These are phyloP conservation scores for Gasteruption jaculator DNA, from an alignment of 2,888 invertebrate species.

Conservation along the genomic window DNA sequence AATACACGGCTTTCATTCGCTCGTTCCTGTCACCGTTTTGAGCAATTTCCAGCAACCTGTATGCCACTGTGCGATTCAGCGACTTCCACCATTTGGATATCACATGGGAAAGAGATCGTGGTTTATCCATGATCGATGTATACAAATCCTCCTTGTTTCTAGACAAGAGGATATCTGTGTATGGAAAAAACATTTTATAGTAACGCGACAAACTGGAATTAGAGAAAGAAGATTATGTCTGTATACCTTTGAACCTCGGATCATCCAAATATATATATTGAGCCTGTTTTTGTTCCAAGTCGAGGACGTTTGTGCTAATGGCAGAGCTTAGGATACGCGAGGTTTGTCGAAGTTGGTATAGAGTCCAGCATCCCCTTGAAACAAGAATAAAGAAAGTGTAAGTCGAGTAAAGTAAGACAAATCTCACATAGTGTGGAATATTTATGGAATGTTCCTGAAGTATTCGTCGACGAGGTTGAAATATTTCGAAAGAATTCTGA, in stretches of 20 bases:
- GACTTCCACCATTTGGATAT: constrained; percentile 59
- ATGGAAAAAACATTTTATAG: constrained; percentile 10
- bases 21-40: constrained; percentile 62
- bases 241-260: constrained; percentile 45
- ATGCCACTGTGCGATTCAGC: constrained; percentile 62
- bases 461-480: too few relatives aligned
- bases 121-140: constrained; percentile 25
- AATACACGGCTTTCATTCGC: constrained; percentile 62
- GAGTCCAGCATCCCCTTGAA: constrained; percentile 41
- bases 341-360: constrained; percentile 41
- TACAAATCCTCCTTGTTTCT: constrained; percentile 30
- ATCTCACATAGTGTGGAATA: too few relatives aligned
- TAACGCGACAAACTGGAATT: background rate
- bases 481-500: too few relatives aligned
- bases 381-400: constrained; percentile 13
- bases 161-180: constrained; percentile 36
- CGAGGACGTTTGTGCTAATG: constrained; percentile 47
- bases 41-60: constrained; percentile 64
- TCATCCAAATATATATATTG: constrained; percentile 59
- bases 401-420: too few relatives aligned
- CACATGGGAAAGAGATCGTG: constrained; percentile 28
- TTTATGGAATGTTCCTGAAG: too few relatives aligned
- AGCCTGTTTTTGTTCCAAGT: constrained; percentile 47
- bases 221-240: background rate
- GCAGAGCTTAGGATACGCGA: constrained; percentile 46